Evolutionary conservation across 2,888 invertebrate genomes (phyloP).

Genomic region (Leptarthrus brevirostris): DNA sequence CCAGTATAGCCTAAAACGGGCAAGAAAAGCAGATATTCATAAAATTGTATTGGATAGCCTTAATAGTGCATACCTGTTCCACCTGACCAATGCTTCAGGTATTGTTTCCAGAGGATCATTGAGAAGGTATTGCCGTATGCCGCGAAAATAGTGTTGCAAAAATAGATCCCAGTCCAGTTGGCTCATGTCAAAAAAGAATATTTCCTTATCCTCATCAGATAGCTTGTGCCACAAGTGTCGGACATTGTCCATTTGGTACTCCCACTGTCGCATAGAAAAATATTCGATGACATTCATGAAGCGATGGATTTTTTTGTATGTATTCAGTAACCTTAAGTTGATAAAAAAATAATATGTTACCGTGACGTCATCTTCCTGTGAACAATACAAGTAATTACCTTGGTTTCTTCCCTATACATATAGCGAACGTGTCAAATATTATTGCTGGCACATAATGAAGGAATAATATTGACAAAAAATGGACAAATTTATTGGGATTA

Average conservation of each 20-base stretch:
- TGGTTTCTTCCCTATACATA: conserved; percentile 71
- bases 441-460: conserved; percentile 76
- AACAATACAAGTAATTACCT: conserved; percentile 67
- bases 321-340: conserved; percentile 74
- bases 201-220: conserved; percentile 70
- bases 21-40: too few species aligned
- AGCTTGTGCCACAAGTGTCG: conserved; percentile 71
- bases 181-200: conserved; percentile 79
- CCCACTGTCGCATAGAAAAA: conserved; percentile 84
- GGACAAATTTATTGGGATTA: conserved; percentile 70
- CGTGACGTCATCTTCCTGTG: background rate
- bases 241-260: conserved; percentile 74
- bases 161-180: conserved; percentile 81
- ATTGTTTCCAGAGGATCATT: conserved; percentile 83
- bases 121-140: conserved; percentile 80
- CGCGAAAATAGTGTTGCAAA: conserved; percentile 75
- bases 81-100: conserved; percentile 74
- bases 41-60: too few species aligned
- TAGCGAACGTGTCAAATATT: conserved; percentile 70
- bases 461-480: conserved; percentile 71
- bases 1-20: conserved; percentile 68
- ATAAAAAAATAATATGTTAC: background rate
- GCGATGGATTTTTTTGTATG: conserved; percentile 80
- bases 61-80: conserved; percentile 68
- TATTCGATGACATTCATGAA: conserved; percentile 80